These are phyloP conservation scores for Brachystomella parvula DNA, from an alignment of 1,140 invertebrate species.

Conservation along the genomic window DNA sequence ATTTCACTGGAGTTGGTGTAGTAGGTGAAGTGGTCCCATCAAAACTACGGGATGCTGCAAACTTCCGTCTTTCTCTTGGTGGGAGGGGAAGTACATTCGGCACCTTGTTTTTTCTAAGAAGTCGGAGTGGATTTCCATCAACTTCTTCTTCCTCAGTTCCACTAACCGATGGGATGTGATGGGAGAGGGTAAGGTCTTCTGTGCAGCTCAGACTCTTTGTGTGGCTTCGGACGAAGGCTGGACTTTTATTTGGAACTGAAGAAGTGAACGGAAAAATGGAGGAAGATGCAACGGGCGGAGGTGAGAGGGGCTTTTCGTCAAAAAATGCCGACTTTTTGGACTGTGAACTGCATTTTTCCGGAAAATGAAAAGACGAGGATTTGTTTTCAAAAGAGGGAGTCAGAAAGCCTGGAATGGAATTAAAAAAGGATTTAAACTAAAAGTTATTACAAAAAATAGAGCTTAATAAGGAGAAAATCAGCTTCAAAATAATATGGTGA, in stretches of 20 bases:
- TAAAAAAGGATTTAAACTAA: slow-evolving; percentile 1
- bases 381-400: slow-evolving; percentile 36
- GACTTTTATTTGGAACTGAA: background rate
- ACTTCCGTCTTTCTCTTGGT: slow-evolving; percentile 59
- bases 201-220: background rate
- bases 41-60: background rate
- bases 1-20: background rate
- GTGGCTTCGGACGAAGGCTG: background rate
- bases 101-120: slow-evolving; percentile 49
- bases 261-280: background rate
- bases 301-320: slow-evolving; percentile 18
- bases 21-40: background rate
- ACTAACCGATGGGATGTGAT: background rate
- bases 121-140: slow-evolving; percentile 61
- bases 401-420: slow-evolving; percentile 28
- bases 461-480: background rate
- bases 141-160: slow-evolving; percentile 40
- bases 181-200: background rate
- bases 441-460: slow-evolving; percentile 6
- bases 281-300: slow-evolving; percentile 8
- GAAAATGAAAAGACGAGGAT: slow-evolving; percentile 35
- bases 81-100: slow-evolving; percentile 59
- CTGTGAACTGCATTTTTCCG: slow-evolving; percentile 31
- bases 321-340: slow-evolving; percentile 35
- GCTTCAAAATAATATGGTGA: slow-evolving; percentile 10